A percentile compares a stretch with the other conserved stretches of the same genome.
phyloP scores from a whole-genome alignment of 2,113 vertebrate genomes.

The Tyto alba region DNA sequence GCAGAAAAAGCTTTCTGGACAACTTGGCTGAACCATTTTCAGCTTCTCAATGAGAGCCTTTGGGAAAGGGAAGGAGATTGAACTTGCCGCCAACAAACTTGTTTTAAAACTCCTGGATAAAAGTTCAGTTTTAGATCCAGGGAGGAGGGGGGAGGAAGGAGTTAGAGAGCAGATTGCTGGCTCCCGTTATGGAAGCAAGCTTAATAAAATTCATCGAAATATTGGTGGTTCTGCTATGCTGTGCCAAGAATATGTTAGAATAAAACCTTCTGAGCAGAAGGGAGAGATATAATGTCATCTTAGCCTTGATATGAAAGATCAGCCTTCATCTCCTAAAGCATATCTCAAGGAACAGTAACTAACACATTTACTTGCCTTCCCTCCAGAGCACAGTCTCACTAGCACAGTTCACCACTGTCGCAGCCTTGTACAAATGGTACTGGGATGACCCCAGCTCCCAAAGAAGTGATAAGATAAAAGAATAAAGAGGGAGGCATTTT shows the following conservation, averaged over 20 bases:
- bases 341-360: not conserved
- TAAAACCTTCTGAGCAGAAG: slow-evolving; percentile 16
- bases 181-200: not conserved
- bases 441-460: not conserved
- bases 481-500: not conserved
- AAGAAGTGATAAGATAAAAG: not conserved
- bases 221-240: slow-evolving; percentile 19
- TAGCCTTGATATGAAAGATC: not conserved
- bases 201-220: slow-evolving; percentile 53
- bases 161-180: slow-evolving; percentile 27
- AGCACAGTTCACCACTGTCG: not conserved
- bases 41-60: not conserved
- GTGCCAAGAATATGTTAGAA: slow-evolving; percentile 38
- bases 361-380: not conserved
- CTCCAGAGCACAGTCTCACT: not conserved
- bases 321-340: not conserved
- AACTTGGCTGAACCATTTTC: not conserved
- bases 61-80: not conserved
- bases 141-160: not conserved
- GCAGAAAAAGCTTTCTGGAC: not conserved
- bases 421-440: not conserved
- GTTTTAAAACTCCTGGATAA: not conserved
- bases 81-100: not conserved
- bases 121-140: not conserved
- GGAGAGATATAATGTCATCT: slow-evolving; percentile 8